Base-by-base conservation (phyloP, 2,113 vertebrate genomes). In the Oncorhynchus mykiss region DNA sequence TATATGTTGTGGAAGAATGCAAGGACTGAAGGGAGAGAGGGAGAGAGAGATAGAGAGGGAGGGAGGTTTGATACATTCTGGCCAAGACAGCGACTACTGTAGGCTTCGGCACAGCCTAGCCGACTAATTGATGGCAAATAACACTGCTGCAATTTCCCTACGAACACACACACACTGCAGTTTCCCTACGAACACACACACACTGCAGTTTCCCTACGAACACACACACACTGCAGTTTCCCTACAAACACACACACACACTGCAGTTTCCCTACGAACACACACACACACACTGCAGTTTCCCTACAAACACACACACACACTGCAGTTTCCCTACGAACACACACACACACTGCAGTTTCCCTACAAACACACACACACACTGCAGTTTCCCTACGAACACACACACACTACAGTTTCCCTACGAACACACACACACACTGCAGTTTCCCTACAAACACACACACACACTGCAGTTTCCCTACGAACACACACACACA, bases 61-160 rank as follows among this genome's bases (percentile, higher is more conserved):
- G 85, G 72, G 45, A 27, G 85, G 72, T 70, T 67, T 67, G 54
- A 59, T 85, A 84, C 74, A 85, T 78, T 76, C 75, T 80, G 72
- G 83, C 77, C 79, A 85, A 86, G 84, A 76, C 79, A 77, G 84
- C 80, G 85, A 78, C 78, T 71, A 84, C 79, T 86, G 86, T 77
- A 78, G 78, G 80, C 82, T 82, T 87, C 81, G 77, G 86, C 88
- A 86, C 76, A 85, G 84, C 84, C 29, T 31, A 31, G 29, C 29
- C 29, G 29, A 31, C 4, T 93, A 92, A 93, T 91, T 93, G 91
- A 91, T 86, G 90, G 91, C 91, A 91, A 92, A 92, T 92, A 88
- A 86, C 86, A 88, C 84, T 84, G 81, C 80, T 88, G 87, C 84
- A 86, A 5, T 31, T 31, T 34, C 31, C 5, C 31, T 34, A 31